These are phyloP conservation scores for Drosophila athabasca DNA, from an alignment of 1,140 invertebrate genomes.

Conservation along the genomic window DNA sequence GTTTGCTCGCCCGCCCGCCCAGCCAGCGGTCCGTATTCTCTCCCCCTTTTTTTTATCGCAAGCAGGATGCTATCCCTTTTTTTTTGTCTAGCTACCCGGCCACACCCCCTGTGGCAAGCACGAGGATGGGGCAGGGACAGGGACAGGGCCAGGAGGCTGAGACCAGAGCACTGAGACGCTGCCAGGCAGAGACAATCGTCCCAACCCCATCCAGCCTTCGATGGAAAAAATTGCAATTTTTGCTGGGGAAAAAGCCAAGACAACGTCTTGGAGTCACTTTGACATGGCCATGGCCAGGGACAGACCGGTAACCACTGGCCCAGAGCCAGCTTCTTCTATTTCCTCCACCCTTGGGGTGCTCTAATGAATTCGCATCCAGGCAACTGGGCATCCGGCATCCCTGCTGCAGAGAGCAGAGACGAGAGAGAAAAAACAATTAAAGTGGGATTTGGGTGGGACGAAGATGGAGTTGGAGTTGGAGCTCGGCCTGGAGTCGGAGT, in stretches of 20 bases:
- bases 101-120: constrained; percentile 6
- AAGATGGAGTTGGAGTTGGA: not conserved
- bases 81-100: constrained; percentile 10
- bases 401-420: constrained; percentile 29
- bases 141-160: constrained; percentile 1
- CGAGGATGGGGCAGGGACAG: not conserved
- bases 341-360: constrained; percentile 44
- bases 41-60: constrained; percentile 43
- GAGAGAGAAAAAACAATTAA: constrained; percentile 72
- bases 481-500: not conserved
- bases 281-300: constrained; percentile 55
- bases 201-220: constrained; percentile 34
- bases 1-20: constrained; percentile 69
- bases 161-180: constrained; percentile 2
- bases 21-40: constrained; percentile 63
- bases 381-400: constrained; percentile 60
- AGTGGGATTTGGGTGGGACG: constrained; percentile 33
- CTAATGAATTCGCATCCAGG: constrained; percentile 80
- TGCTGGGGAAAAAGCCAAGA: constrained; percentile 68
- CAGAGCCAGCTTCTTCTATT: too few species aligned
- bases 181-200: constrained; percentile 69
- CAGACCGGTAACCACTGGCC: constrained; percentile 20
- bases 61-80: constrained; percentile 74
- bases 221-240: constrained; percentile 78
- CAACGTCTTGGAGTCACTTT: constrained; percentile 77